Evolutionary conservation across 2,888 invertebrate genomes (phyloP).

Genomic region (Sturmia bella): DNA sequence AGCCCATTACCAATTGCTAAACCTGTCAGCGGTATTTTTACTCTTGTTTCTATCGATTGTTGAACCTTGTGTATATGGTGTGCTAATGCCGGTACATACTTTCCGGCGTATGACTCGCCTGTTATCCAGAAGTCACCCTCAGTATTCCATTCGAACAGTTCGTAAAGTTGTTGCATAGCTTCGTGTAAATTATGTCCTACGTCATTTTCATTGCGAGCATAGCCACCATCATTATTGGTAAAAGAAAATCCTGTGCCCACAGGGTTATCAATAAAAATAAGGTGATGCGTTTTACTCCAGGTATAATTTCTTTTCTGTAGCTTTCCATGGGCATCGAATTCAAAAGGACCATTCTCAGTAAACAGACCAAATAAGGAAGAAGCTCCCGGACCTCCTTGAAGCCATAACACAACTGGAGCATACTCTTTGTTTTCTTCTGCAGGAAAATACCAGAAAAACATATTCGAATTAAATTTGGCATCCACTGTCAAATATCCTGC

Average conservation of each 20-base stretch:
- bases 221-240: constrained; percentile 89
- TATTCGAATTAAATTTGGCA: constrained; percentile 88
- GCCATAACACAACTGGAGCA: constrained; percentile 90
- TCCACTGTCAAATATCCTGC: constrained; percentile 91
- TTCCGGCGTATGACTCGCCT: constrained; percentile 95
- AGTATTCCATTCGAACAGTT: constrained; percentile 89
- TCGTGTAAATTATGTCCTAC: constrained; percentile 91
- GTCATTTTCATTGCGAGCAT: constrained; percentile 89
- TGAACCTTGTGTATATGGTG: constrained; percentile 84
- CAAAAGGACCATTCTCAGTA: constrained; percentile 91
- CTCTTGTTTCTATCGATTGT: constrained; percentile 76
- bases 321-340: constrained; percentile 82
- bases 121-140: constrained; percentile 91
- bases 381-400: constrained; percentile 93
- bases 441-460: constrained; percentile 97
- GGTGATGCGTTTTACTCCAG: constrained; percentile 89
- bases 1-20: constrained; percentile 89
- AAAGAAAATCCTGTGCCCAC: constrained; percentile 97
- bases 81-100: constrained; percentile 88
- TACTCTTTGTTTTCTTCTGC: constrained; percentile 83
- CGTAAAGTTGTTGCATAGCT: constrained; percentile 91
- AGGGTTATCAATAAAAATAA: constrained; percentile 96
- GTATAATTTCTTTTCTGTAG: constrained; percentile 86
- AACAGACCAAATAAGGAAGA: constrained; percentile 91
- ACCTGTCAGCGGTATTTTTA: constrained; percentile 81